These are phyloP conservation scores for Spialia ferax DNA, from an alignment of 2,888 invertebrate genomes.

Conservation along the genomic window DNA sequence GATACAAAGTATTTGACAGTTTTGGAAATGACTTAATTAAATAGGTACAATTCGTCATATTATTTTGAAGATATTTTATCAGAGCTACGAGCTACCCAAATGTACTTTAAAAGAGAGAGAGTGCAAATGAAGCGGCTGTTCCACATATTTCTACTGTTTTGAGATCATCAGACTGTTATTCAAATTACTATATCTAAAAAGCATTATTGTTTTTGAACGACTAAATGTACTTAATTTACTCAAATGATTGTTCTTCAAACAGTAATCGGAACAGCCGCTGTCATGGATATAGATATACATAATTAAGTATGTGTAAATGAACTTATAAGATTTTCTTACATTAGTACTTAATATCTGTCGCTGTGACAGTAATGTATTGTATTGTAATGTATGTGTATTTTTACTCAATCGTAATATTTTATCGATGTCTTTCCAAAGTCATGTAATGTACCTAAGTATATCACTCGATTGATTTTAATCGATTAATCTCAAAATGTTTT, in stretches of 20 bases:
- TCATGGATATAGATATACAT: neutral
- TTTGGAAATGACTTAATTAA: neutral
- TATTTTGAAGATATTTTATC: neutral
- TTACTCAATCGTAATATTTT: slow-evolving; percentile 40
- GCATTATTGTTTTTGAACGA: neutral
- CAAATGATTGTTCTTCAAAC: too few species aligned
- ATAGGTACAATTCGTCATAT: neutral
- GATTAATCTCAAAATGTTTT: too few species aligned
- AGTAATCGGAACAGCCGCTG: neutral
- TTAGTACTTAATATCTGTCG: slow-evolving; percentile 20
- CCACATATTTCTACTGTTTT: neutral
- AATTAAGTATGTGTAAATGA: neutral
- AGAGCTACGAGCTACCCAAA: slow-evolving; percentile 2
- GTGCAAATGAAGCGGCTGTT: neutral
- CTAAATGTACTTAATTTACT: too few species aligned
- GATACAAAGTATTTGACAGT: neutral
- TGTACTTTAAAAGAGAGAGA: neutral
- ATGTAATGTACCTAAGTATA: neutral
- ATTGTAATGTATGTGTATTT: slow-evolving; percentile 44
- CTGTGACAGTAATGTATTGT: slow-evolving; percentile 3
- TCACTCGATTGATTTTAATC: neutral
- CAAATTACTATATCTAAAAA: neutral
- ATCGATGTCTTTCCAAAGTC: slow-evolving; percentile 22
- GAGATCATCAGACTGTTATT: neutral
- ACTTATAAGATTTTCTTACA: slow-evolving; percentile 13